Evolutionary conservation across 1,140 invertebrate species (phyloP), one percentile per base, ranked within the genome.

Genomic region (Trialeurodes vaporariorum): DNA sequence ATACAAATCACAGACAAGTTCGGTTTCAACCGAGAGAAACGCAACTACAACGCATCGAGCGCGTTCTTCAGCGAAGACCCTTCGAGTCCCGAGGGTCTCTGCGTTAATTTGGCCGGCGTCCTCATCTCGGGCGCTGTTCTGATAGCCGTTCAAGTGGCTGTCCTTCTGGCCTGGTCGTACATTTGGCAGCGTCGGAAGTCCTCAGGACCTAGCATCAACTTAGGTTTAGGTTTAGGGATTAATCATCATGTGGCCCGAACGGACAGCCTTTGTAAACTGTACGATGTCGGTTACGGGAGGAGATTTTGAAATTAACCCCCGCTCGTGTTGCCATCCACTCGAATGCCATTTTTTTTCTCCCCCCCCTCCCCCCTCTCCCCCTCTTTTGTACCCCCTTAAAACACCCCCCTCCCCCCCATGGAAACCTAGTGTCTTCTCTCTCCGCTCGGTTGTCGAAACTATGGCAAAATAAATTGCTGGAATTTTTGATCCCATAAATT

Each of bases 1-100:
- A 94, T 96, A 74, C 90, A 93, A 77, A 95, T 96, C 74, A 92
- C 89, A 23, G 93, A 96, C 79, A 93, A 93, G 74, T 95, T 95
- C 77, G 89, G 89, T 13, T 91, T 92, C 79, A 87, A 91, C 65
- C 78, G 78, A 63, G 75, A 75, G 11, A 22, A 64, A 22, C 24
- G 72, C 76, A 70, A 68, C 69, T 77, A 79, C 77, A 79, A 78
- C 66, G 71, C 77, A 27, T 77, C 66, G 22, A 27, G 69, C 66
- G 62, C 75, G 69, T 58, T 73, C 26, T 69, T 78, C 62, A 81
- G 82, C 70, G 83, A 84, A 72, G 70, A 71, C 13, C 65, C 69
- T 12, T 79, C 81, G 67, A 74, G 74, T 66, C 77, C 81, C 26
- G 76, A 80, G 68, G 85, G 85, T 2, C 76, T 85, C 66, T 93